A percentile compares a stretch with the other conserved stretches of the same genome.
Conservation (phyloP, 2,113 vertebrate genomes). For the Perccottus glenii region DNA sequence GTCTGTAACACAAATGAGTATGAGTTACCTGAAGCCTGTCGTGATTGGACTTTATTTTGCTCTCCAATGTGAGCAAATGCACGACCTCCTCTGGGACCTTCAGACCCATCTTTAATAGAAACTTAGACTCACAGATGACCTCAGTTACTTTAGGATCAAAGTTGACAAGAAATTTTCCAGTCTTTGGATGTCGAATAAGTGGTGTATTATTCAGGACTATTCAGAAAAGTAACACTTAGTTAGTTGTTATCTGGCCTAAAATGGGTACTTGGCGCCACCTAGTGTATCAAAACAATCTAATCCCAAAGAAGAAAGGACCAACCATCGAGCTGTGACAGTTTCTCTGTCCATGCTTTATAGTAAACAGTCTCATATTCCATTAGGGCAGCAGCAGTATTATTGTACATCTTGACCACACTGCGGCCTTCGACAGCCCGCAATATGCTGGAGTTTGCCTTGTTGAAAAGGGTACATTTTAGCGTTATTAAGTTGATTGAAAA, state of each 20-base stretch:
- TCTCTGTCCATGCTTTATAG: slow-evolving; percentile 80
- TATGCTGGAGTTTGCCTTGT: slow-evolving; percentile 82
- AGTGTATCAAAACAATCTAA: neutral
- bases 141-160: slow-evolving; percentile 89
- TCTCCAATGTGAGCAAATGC: slow-evolving; percentile 80
- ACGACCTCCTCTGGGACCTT: slow-evolving; percentile 84
- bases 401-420: slow-evolving; percentile 81
- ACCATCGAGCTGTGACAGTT: slow-evolving; percentile 80
- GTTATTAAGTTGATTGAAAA: neutral
- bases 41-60: slow-evolving; percentile 83
- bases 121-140: slow-evolving; percentile 86
- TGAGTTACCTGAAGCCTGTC: slow-evolving; percentile 80
- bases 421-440: slow-evolving; percentile 80
- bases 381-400: slow-evolving; percentile 78
- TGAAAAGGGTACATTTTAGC: neutral
- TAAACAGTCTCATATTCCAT: slow-evolving; percentile 81
- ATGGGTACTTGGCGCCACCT: neutral
- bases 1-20: neutral
- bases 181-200: slow-evolving; percentile 82
- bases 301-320: slow-evolving; percentile 14
- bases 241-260: neutral
- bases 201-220: slow-evolving; percentile 83
- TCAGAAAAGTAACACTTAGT: slow-evolving; percentile 6
- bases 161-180: slow-evolving; percentile 87
- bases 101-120: slow-evolving; percentile 86